These are phyloP conservation scores for Ophthalmotilapia sp. DNA, from an alignment of 2,113 vertebrate species.

Conservation along the genomic window DNA sequence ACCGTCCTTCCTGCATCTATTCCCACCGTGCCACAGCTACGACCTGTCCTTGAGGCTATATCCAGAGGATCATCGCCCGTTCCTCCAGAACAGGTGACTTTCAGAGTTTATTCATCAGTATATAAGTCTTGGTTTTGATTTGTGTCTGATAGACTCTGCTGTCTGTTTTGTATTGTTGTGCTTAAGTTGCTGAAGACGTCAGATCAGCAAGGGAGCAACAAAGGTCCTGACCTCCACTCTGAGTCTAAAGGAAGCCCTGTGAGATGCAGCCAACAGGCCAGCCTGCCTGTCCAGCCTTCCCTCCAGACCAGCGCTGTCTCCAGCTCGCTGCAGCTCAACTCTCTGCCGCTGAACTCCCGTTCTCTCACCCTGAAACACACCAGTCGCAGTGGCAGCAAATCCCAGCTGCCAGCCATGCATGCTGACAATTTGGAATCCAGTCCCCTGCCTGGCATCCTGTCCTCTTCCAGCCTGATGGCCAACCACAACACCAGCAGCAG, in stretches of 20 bases:
- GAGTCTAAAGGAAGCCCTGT: conserved; percentile 22
- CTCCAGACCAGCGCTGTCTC: conserved; percentile 64
- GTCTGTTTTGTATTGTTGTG: not conserved
- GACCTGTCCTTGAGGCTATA: conserved; percentile 77
- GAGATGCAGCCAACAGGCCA: not conserved
- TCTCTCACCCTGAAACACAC: conserved; percentile 86
- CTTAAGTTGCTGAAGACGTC: conserved; percentile 48
- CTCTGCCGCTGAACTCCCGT: conserved; percentile 81
- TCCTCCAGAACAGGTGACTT: conserved; percentile 81
- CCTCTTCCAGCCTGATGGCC: conserved; percentile 74
- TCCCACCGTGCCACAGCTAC: conserved; percentile 87
- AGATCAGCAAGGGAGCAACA: conserved; percentile 44
- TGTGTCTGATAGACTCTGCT: not conserved
- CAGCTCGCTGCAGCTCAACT: conserved; percentile 79
- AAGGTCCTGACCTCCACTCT: conserved; percentile 6
- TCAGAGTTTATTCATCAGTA: not conserved
- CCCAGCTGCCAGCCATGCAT: conserved; percentile 72
- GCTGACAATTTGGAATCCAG: conserved; percentile 65
- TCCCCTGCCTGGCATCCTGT: conserved; percentile 28
- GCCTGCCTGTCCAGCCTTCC: not conserved
- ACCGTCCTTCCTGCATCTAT: conserved; percentile 77
- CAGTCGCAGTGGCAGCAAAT: conserved; percentile 74
- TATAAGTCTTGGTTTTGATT: not conserved
- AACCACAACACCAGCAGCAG: conserved; percentile 83
- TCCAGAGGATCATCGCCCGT: conserved; percentile 82